Percentiles rank a stretch among this genome's conserved stretches.
Conservation (phyloP, 2,888 invertebrate genomes). For the Cheilosia vernalis region DNA sequence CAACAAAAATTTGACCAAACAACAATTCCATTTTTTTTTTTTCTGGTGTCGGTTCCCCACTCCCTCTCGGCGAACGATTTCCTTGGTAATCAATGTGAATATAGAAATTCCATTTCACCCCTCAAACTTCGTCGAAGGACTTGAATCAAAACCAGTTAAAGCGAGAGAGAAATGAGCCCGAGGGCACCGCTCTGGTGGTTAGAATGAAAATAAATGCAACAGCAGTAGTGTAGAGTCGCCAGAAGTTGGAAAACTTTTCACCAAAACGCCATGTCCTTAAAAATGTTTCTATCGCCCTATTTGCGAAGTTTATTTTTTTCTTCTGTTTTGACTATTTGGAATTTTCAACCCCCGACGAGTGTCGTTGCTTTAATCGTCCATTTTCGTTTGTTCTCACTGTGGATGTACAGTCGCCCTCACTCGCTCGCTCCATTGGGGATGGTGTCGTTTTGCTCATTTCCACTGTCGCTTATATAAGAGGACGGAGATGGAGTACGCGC, state of each 20-base stretch:
- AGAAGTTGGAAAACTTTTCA: slow-evolving; percentile 31
- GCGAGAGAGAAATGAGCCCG: slow-evolving; percentile 1
- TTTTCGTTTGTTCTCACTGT: slow-evolving; percentile 25
- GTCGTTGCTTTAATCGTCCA: slow-evolving; percentile 41
- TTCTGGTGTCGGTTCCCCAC: background rate
- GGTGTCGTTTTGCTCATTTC: slow-evolving; percentile 15
- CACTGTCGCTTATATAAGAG: background rate
- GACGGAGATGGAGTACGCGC: slow-evolving; percentile 39
- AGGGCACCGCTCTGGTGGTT: background rate
- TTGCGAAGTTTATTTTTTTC: background rate
- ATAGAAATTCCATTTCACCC: background rate
- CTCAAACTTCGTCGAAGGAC: background rate
- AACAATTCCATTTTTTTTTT: slow-evolving; percentile 16
- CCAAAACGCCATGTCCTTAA: slow-evolving; percentile 33
- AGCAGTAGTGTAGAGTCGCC: slow-evolving; percentile 6
- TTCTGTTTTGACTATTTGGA: slow-evolving; percentile 16
- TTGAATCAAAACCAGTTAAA: background rate
- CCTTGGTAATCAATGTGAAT: slow-evolving; percentile 11
- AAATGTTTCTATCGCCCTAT: slow-evolving; percentile 17
- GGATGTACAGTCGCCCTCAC: background rate
- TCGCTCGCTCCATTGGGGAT: slow-evolving; percentile 5
- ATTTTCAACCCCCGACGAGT: slow-evolving; percentile 2
- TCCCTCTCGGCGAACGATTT: slow-evolving; percentile 2
- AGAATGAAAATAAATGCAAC: slow-evolving; percentile 45
- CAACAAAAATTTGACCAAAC: slow-evolving; percentile 41